Conservation (phyloP, 1,140 invertebrate genomes). For the Heliothis subflexa region DNA sequence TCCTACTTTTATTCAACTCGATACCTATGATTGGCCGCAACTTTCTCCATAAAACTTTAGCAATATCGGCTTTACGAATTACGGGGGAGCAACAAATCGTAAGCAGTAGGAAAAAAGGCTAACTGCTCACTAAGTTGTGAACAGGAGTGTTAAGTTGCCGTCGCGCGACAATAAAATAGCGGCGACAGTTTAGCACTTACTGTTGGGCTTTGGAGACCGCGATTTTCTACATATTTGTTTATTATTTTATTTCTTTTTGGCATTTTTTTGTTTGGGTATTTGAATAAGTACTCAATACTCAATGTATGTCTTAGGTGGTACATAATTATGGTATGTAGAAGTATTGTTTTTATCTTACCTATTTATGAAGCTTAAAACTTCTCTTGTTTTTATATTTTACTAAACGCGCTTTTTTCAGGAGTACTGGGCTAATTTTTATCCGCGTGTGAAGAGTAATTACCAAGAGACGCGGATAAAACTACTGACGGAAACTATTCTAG, state of each 20-base stretch:
- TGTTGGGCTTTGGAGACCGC: slow-evolving; percentile 49
- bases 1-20: neutral
- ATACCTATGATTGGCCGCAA: slow-evolving; percentile 26
- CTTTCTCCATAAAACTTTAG: slow-evolving; percentile 48
- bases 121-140: slow-evolving; percentile 56
- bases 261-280: neutral
- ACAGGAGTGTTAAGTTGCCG: slow-evolving; percentile 70
- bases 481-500: no score
- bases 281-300: neutral
- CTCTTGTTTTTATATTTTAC: no score
- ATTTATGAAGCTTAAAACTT: no score
- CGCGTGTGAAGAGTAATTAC: no score
- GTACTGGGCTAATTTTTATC: no score
- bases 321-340: no score
- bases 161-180: slow-evolving; percentile 71
- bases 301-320: no score
- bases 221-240: neutral
- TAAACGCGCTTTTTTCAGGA: no score
- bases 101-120: slow-evolving; percentile 62
- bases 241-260: no score
- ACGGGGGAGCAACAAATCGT: slow-evolving; percentile 49
- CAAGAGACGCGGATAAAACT: no score
- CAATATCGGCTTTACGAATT: slow-evolving; percentile 58
- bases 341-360: no score
- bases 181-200: slow-evolving; percentile 70